phyloP scores from a whole-genome alignment of 2,113 vertebrate genomes.

The Phocoena sinus region DNA sequence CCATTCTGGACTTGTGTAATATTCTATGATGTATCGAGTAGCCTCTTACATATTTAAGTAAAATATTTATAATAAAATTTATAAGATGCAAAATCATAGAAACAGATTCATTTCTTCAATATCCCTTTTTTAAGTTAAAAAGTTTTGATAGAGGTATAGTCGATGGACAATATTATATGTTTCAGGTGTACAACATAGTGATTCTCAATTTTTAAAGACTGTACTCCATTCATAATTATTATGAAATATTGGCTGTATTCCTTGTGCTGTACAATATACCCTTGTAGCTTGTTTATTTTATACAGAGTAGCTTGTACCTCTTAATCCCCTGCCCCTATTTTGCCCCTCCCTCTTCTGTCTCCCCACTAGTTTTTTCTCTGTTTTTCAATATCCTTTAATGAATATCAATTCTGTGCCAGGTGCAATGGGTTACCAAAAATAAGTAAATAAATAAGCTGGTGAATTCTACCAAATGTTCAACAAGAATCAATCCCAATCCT shows the following conservation, averaged over 20 bases:
- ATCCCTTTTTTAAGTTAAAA: background rate
- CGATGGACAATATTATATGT: background rate
- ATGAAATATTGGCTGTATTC: background rate
- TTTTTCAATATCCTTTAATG: background rate
- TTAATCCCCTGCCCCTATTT: too few species aligned
- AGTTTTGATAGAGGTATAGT: background rate
- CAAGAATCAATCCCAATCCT: background rate
- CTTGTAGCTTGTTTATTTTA: background rate
- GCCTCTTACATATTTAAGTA: background rate
- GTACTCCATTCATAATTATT: background rate
- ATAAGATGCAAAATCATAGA: background rate
- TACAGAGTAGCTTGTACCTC: background rate
- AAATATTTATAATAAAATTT: slow-evolving; percentile 7
- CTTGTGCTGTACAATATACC: background rate
- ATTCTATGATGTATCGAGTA: background rate
- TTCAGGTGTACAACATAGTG: background rate
- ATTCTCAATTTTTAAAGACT: background rate
- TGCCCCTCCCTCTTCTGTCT: background rate
- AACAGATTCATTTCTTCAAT: background rate
- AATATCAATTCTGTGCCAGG: background rate
- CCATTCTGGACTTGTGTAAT: background rate
- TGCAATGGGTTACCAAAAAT: background rate
- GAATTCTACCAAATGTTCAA: background rate
- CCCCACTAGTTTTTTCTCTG: background rate
- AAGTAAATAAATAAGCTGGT: background rate